phyloP scores from a whole-genome alignment of 2,888 invertebrate species.

The Mythimna pallens region DNA sequence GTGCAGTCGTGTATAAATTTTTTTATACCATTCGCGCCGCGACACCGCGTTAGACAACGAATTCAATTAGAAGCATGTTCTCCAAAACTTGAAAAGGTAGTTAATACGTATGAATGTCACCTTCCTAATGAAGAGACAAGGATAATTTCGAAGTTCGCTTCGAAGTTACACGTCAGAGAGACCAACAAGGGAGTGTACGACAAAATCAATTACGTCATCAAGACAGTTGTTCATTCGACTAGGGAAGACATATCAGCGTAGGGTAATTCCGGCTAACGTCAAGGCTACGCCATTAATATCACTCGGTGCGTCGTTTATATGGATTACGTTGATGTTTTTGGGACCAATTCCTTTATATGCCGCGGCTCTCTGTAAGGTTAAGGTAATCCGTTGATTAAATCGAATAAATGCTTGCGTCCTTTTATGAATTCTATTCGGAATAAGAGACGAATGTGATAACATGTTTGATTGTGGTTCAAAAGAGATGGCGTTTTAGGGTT shows the following conservation, averaged over 20 bases:
- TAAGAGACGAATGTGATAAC: constrained; percentile 33
- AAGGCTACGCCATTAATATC: constrained; percentile 76
- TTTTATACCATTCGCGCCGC: no score
- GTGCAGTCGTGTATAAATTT: no score
- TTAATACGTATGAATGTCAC: not conserved
- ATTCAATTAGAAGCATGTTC: constrained; percentile 4
- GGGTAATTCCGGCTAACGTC: constrained; percentile 61
- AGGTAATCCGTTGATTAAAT: constrained; percentile 71
- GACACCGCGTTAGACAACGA: not conserved
- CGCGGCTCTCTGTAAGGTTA: constrained; percentile 63
- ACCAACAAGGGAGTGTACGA: constrained; percentile 23
- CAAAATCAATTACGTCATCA: constrained; percentile 53
- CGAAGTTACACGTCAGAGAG: constrained; percentile 3
- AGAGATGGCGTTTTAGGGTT: constrained; percentile 18
- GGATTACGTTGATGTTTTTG: constrained; percentile 77
- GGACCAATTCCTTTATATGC: constrained; percentile 72
- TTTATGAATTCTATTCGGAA: constrained; percentile 49
- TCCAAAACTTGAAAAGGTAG: not conserved
- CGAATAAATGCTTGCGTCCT: constrained; percentile 42
- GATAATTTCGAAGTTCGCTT: not conserved
- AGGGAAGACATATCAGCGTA: constrained; percentile 54
- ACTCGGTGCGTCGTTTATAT: constrained; percentile 75
- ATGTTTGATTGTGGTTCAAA: constrained; percentile 44
- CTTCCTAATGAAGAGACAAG: constrained; percentile 1
- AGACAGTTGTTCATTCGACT: constrained; percentile 53